These are phyloP conservation scores for Pomatorhinus ruficollis DNA, from an alignment of 2,113 vertebrate species.

Conservation along the genomic window DNA sequence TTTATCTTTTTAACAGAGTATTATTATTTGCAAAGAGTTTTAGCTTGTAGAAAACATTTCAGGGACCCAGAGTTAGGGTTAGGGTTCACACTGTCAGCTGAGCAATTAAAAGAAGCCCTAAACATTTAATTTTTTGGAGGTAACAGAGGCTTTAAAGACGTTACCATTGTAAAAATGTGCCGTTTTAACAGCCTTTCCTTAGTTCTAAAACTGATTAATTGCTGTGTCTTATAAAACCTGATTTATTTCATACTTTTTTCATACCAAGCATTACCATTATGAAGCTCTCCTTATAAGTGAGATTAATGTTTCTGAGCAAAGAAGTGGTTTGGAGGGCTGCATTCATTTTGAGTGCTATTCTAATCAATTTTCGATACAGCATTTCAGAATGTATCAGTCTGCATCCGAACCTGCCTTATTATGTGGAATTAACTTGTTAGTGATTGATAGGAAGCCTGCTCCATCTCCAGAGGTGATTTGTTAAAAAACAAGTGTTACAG, in stretches of 20 bases:
- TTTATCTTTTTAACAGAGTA: background rate
- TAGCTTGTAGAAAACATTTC: background rate
- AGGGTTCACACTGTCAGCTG: background rate
- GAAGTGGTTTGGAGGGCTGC: conserved; percentile 79
- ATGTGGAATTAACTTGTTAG: conserved; percentile 81
- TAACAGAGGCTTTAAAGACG: conserved; percentile 16
- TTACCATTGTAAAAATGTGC: conserved; percentile 7
- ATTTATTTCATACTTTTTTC: conserved; percentile 83
- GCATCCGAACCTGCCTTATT: conserved; percentile 81
- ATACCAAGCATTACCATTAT: conserved; percentile 80
- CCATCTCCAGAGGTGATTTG: conserved; percentile 77
- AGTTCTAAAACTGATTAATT: conserved; percentile 78
- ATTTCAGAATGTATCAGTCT: conserved; percentile 78
- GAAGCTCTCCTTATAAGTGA: conserved; percentile 81
- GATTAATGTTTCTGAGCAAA: conserved; percentile 81
- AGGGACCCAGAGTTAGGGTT: background rate
- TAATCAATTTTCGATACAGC: conserved; percentile 82
- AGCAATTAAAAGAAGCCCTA: background rate
- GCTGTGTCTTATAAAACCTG: conserved; percentile 79
- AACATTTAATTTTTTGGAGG: background rate
- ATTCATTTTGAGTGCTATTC: conserved; percentile 81
- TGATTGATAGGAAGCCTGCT: conserved; percentile 83
- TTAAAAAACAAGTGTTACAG: conserved; percentile 76
- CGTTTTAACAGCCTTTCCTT: conserved; percentile 6
- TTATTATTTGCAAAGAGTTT: background rate